Base-by-base conservation (phyloP, 2,113 vertebrate genomes). In the Pelecanoides urinatrix region DNA sequence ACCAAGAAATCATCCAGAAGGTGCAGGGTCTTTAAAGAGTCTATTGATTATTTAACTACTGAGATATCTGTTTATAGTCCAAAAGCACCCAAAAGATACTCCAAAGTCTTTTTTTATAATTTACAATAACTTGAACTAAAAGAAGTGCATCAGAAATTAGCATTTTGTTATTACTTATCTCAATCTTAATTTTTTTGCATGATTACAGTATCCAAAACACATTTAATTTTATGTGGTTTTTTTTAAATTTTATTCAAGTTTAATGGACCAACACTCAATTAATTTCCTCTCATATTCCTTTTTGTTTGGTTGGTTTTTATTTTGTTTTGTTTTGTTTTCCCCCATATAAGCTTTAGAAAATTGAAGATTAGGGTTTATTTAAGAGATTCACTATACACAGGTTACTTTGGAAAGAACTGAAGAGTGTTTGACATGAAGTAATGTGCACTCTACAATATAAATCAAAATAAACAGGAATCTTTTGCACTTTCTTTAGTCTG, bases 201-300 rank as follows among this genome's bases (percentile, higher is more conserved):
- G 1, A n/a, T 40, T 75, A 15, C 2, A 27, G 7, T 42, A 58
- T 4, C 15, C 26, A 61, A 77, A 42, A 3, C 1, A 13, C 1
- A 2, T 63, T 73, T 66, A 40, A 59, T 21, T 81, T 62, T 38
- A 21, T 30, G 11, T 12, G 17, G n/a, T n/a, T 3, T 15, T 8
- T 71, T 63, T 2, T 4, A 11, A 14, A 50, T 22, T 30, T 61
- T 42, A 27, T 72, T 49, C 56, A 72, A 23, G 4, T 42, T 76
- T 86, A 70, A 34, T 49, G 7, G 14, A 53, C 1, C 8, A 61
- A 55, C 21, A 70, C 15, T 56, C 4, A 38, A 50, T 27, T 74
- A 45, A 50, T 45, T 82, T 91, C 23, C 11, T 84, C 16, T 75
- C 17, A 27, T 63, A 36, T 40, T n/a, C n/a, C n/a, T n/a, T n/a